Conservation (phyloP, 64 coral and sea anemone genomes). For the Dendrophyllia cribrosa region DNA sequence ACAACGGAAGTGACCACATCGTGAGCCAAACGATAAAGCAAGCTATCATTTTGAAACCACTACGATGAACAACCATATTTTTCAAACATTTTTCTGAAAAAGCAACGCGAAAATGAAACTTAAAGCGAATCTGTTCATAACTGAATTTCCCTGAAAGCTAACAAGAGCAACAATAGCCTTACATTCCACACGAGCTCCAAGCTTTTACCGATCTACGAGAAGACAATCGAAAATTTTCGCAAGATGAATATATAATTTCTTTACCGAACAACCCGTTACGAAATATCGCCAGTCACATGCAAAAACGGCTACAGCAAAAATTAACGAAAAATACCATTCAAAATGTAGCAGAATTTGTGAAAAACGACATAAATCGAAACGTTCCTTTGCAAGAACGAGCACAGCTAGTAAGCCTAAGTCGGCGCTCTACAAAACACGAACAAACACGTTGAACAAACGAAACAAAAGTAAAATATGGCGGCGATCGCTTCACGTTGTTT, state of each 20-base stretch:
- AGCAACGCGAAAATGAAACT: neutral
- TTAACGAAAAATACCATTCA: neutral
- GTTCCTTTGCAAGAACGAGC: neutral
- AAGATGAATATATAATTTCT: no score
- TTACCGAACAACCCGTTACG: no score
- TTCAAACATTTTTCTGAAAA: neutral
- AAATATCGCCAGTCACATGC: no score
- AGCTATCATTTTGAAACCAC: no score
- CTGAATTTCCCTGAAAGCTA: neutral
- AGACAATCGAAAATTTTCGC: no score
- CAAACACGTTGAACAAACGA: neutral
- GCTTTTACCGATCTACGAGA: no score
- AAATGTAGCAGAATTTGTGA: neutral
- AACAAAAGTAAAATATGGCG: slow-evolving; percentile 53
- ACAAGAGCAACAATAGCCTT: neutral
- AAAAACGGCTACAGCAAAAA: no score
- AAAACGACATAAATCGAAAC: neutral
- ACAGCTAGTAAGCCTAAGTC: neutral
- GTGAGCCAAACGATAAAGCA: no score
- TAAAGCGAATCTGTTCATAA: neutral
- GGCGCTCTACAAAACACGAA: neutral
- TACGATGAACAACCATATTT: no score
- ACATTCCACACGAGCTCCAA: no score
- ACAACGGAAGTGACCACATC: no score
- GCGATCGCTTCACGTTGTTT: slow-evolving; percentile 13